These are phyloP conservation scores for Lymantria dispar DNA, from an alignment of 2,888 invertebrate genomes.

Conservation along the genomic window DNA sequence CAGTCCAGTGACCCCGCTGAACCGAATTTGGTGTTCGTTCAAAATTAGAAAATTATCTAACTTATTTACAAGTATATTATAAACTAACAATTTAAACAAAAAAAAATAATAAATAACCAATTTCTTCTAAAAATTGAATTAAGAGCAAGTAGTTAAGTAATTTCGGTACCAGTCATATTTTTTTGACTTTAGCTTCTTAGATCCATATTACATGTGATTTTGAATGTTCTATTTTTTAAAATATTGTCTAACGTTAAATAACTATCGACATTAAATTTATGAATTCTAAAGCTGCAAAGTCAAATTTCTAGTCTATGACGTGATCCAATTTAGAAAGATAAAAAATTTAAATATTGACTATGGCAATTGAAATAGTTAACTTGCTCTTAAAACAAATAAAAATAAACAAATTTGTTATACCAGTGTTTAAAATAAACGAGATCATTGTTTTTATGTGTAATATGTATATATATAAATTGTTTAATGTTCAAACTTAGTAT, in stretches of 20 bases:
- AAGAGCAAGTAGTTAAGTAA: slow-evolving; percentile 45
- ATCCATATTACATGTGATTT: too few relatives aligned
- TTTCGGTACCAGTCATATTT: slow-evolving; percentile 18
- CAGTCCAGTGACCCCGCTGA: slow-evolving; percentile 74
- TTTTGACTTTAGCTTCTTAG: neutral
- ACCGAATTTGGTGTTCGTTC: slow-evolving; percentile 63
- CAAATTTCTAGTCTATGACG: neutral
- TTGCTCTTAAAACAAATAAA: slow-evolving; percentile 7
- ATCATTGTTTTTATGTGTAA: slow-evolving; percentile 71
- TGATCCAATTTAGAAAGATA: too few relatives aligned
- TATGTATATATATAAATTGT: slow-evolving; percentile 36
- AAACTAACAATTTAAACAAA: slow-evolving; percentile 34
- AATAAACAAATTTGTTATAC: slow-evolving; percentile 25
- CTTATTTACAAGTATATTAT: slow-evolving; percentile 62
- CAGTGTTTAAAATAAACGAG: slow-evolving; percentile 66
- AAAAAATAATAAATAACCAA: slow-evolving; percentile 75
- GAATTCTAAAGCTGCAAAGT: neutral
- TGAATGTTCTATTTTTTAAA: too few relatives aligned
- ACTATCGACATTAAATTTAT: too few relatives aligned
- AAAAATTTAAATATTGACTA: neutral
- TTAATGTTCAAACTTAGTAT: slow-evolving; percentile 8
- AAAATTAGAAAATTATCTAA: slow-evolving; percentile 60
- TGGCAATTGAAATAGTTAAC: slow-evolving; percentile 7
- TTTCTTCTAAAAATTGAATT: slow-evolving; percentile 65
- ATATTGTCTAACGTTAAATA: too few relatives aligned